A percentile compares a stretch with the other conserved stretches of the same genome.
Evolutionary conservation across 2,888 invertebrate species (phyloP).

Genomic region (Drosophila koepferae): DNA sequence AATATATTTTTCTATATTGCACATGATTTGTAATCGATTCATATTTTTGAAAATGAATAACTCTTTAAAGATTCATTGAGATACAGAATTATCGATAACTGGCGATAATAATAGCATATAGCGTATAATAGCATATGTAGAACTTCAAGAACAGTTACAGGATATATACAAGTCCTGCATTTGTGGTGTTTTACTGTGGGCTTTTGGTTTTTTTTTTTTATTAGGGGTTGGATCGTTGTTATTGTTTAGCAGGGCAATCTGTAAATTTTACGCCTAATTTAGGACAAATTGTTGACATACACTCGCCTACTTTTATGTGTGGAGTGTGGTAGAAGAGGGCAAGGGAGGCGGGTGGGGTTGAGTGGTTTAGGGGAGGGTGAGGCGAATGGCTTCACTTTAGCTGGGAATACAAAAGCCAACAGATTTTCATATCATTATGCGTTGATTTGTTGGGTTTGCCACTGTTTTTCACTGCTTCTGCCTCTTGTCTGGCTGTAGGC

Average conservation of each 20-base stretch:
- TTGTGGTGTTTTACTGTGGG: too few relatives aligned
- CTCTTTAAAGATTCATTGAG: too few relatives aligned
- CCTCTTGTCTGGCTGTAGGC: conserved; percentile 42
- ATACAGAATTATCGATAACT: not conserved
- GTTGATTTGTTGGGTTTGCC: conserved; percentile 56
- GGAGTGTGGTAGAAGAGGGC: not conserved
- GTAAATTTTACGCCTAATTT: conserved; percentile 84
- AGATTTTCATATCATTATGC: conserved; percentile 76
- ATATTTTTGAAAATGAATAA: too few relatives aligned
- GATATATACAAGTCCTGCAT: not conserved
- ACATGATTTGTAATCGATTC: too few relatives aligned
- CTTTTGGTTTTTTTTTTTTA: not conserved
- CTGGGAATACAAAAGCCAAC: conserved; percentile 68
- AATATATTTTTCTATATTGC: too few relatives aligned
- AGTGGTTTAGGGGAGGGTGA: conserved; percentile 6
- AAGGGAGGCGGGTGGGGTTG: not conserved
- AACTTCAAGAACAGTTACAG: not conserved
- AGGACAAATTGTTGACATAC: conserved; percentile 82
- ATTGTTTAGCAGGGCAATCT: conserved; percentile 70
- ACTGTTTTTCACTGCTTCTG: conserved; percentile 12
- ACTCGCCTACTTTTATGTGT: conserved; percentile 54
- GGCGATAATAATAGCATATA: not conserved
- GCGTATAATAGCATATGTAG: too few relatives aligned
- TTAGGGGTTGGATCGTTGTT: conserved; percentile 37
- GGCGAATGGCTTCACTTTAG: conserved; percentile 5